Percentiles rank a stretch among this genome's conserved stretches.
These are phyloP conservation scores for Endotricha flammealis DNA, from an alignment of 2,888 invertebrate species.

Conservation along the genomic window DNA sequence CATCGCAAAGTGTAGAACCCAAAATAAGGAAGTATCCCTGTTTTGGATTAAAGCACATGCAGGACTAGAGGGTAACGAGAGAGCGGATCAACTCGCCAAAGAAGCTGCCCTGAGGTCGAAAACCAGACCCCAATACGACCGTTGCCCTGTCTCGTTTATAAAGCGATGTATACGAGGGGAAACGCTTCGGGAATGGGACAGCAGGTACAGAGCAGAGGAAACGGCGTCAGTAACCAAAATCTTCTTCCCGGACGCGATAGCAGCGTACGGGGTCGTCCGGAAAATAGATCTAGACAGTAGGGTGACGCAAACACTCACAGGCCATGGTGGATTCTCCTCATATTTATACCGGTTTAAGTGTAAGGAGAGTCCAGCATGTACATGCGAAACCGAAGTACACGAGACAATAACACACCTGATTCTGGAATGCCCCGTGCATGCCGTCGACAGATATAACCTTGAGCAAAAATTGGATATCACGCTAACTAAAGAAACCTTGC, in stretches of 20 bases:
- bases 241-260: constrained; percentile 1
- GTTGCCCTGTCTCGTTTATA: no score
- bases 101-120: constrained; percentile 6
- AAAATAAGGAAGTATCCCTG: neutral
- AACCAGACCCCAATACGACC: constrained; percentile 9
- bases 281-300: neutral
- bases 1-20: neutral
- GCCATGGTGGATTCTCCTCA: constrained; percentile 9
- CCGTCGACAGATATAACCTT: no score
- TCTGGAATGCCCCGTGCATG: no score
- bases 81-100: neutral
- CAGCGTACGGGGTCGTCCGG: neutral
- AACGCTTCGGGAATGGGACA: no score
- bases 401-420: no score
- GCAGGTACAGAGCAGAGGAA: no score
- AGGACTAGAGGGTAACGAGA: constrained; percentile 3
- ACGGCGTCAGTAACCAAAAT: constrained; percentile 2
- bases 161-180: no score
- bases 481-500: no score
- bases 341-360: no score
- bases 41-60: constrained; percentile 6
- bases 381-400: neutral
- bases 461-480: no score
- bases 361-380: constrained; percentile 7
- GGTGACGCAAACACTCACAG: neutral